phyloP scores from a whole-genome alignment of 2,888 invertebrate genomes.

The Eupeodes latifasciatus region DNA sequence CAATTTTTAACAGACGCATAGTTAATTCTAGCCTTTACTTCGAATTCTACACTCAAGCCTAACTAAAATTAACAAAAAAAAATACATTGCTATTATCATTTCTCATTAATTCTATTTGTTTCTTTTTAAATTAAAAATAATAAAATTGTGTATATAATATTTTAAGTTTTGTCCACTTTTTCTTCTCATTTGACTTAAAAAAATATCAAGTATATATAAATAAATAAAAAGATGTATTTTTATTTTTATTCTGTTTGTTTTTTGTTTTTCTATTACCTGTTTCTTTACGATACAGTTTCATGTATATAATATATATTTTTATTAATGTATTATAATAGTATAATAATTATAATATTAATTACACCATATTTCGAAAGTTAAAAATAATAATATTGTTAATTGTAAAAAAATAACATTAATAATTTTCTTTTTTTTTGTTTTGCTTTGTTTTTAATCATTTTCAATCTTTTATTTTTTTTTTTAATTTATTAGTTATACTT shows the following conservation, averaged over 20 bases:
- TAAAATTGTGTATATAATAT: conserved; percentile 75
- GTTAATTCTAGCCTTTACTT: too few relatives aligned
- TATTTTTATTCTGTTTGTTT: conserved; percentile 63
- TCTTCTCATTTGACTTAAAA: conserved; percentile 70
- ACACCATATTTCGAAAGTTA: conserved; percentile 64
- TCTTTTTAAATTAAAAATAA: conserved; percentile 75
- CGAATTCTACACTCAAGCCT: background rate
- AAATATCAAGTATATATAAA: conserved; percentile 76
- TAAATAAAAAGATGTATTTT: conserved; percentile 74
- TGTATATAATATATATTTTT: conserved; percentile 75
- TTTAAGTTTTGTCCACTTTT: conserved; percentile 72
- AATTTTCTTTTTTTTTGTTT: conserved; percentile 41
- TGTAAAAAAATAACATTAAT: conserved; percentile 73
- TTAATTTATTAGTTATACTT: conserved; percentile 64
- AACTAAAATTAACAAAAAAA: background rate
- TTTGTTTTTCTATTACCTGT: conserved; percentile 39
- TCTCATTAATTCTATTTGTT: conserved; percentile 74
- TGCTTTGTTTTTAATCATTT: background rate
- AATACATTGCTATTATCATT: conserved; percentile 5
- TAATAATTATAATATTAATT: conserved; percentile 72
- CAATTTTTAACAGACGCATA: too few relatives aligned
- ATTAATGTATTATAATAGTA: conserved; percentile 68
- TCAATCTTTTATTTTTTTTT: conserved; percentile 37
- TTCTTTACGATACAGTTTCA: conserved; percentile 72
- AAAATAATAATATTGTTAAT: conserved; percentile 68